These are phyloP conservation scores for Drosophila bocki DNA, from an alignment of 1,140 invertebrate species.

Conservation along the genomic window DNA sequence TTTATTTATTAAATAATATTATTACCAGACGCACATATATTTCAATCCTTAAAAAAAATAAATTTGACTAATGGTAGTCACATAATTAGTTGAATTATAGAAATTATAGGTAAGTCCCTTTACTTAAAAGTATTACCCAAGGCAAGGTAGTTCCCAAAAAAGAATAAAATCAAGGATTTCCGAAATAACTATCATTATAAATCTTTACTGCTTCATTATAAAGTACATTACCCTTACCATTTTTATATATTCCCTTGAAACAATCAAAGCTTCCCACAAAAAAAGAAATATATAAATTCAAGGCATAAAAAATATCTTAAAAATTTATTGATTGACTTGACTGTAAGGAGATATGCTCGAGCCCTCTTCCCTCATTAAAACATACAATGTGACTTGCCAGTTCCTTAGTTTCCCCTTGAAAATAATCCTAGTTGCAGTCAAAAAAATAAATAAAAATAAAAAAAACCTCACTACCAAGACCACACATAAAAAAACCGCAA, in stretches of 20 bases:
- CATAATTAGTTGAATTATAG: background rate
- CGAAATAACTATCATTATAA: slow-evolving; percentile 1
- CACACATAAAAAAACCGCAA: slow-evolving; percentile 26
- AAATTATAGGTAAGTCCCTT: background rate
- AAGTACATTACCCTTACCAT: slow-evolving; percentile 10
- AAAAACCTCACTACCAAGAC: background rate
- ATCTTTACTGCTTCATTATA: slow-evolving; percentile 6
- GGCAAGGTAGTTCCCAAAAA: background rate
- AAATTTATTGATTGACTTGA: background rate
- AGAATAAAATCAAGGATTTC: background rate
- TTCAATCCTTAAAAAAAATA: background rate
- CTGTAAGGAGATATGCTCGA: slow-evolving; percentile 1
- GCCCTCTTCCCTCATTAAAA: slow-evolving; percentile 11
- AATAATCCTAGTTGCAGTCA: slow-evolving; percentile 38
- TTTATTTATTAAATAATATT: no score
- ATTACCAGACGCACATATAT: background rate
- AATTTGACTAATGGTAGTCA: no score
- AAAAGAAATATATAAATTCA: slow-evolving; percentile 5
- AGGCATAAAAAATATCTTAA: slow-evolving; percentile 6
- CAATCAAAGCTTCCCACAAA: slow-evolving; percentile 14
- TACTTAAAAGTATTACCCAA: background rate
- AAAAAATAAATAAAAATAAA: background rate
- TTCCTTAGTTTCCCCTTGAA: slow-evolving; percentile 50
- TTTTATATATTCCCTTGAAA: slow-evolving; percentile 25
- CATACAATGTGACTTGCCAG: slow-evolving; percentile 19